These are phyloP conservation scores for Polydesmus complanatus DNA, from an alignment of 2,888 invertebrate genomes.

Conservation along the genomic window DNA sequence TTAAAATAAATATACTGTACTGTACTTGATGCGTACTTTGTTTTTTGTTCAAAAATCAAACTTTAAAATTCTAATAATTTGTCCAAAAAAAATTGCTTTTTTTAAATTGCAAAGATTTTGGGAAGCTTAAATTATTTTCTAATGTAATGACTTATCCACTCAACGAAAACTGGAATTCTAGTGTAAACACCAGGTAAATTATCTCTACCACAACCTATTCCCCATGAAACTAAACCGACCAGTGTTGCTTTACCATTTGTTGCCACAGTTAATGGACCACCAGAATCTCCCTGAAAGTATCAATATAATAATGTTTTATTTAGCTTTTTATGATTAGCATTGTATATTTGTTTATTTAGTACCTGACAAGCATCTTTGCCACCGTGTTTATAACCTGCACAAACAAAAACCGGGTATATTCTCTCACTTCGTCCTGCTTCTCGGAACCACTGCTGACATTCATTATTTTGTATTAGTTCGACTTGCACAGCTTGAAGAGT, in stretches of 20 bases:
- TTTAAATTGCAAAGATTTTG: too few relatives aligned
- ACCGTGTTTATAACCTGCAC: conserved; percentile 85
- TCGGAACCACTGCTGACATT: conserved; percentile 84
- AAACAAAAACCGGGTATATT: conserved; percentile 84
- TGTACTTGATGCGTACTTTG: too few relatives aligned
- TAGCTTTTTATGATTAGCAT: not conserved
- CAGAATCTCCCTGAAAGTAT: conserved; percentile 45
- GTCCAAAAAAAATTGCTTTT: too few relatives aligned
- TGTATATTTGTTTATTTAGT: conserved; percentile 11
- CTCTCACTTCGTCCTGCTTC: conserved; percentile 77
- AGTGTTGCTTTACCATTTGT: conserved; percentile 75
- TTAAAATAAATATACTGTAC: too few relatives aligned
- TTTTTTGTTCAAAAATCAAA: too few relatives aligned
- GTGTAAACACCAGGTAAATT: conserved; percentile 84
- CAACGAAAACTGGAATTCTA: conserved; percentile 80
- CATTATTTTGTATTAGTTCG: conserved; percentile 66
- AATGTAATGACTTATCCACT: conserved; percentile 49
- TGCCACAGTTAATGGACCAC: conserved; percentile 74
- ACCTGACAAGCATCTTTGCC: conserved; percentile 46
- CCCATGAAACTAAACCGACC: conserved; percentile 81
- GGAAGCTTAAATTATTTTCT: too few relatives aligned
- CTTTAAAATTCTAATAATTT: too few relatives aligned
- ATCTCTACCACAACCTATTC: conserved; percentile 78
- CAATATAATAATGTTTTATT: not conserved
- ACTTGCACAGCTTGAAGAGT: conserved; percentile 47